Conservation (phyloP, 1,140 invertebrate species). For the Ips nitidus region DNA sequence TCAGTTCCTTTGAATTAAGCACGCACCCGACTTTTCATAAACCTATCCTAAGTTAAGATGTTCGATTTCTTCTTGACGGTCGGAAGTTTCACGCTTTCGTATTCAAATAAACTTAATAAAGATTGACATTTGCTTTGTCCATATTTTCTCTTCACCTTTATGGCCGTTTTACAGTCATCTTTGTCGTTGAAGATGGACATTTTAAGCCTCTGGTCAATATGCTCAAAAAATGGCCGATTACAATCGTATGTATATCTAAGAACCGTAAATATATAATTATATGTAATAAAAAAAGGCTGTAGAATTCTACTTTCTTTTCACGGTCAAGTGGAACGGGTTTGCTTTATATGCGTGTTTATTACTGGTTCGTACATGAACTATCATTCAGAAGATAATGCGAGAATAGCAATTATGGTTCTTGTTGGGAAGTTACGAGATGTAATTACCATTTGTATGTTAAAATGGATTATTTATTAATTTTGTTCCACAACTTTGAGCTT, state of each 20-base stretch:
- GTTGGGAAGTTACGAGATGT: conserved; percentile 17
- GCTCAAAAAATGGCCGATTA: background rate
- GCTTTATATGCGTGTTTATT: conserved; percentile 21
- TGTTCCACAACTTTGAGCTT: too few relatives aligned
- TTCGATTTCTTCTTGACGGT: too few relatives aligned
- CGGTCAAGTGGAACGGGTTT: conserved; percentile 22
- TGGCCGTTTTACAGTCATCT: too few relatives aligned
- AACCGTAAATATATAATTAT: conserved; percentile 20
- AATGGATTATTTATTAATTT: background rate
- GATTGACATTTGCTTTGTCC: too few relatives aligned
- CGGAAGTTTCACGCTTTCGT: too few relatives aligned
- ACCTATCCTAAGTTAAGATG: too few relatives aligned
- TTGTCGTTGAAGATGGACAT: too few relatives aligned
- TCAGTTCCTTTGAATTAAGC: conserved; percentile 8
- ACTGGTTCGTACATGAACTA: conserved; percentile 12
- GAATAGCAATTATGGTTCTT: conserved; percentile 17
- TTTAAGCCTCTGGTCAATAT: background rate
- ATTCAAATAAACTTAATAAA: too few relatives aligned
- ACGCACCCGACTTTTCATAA: too few relatives aligned
- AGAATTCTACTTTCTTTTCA: conserved; percentile 31
- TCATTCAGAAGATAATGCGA: conserved; percentile 16
- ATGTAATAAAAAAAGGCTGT: conserved; percentile 12
- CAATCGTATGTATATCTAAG: conserved; percentile 9
- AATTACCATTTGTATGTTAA: conserved; percentile 13
- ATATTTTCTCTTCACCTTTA: too few relatives aligned